A percentile compares a stretch with the other conserved stretches of the same genome.
Conservation (phyloP, 2,888 invertebrate genomes). For the Liodrosophila aerea region DNA sequence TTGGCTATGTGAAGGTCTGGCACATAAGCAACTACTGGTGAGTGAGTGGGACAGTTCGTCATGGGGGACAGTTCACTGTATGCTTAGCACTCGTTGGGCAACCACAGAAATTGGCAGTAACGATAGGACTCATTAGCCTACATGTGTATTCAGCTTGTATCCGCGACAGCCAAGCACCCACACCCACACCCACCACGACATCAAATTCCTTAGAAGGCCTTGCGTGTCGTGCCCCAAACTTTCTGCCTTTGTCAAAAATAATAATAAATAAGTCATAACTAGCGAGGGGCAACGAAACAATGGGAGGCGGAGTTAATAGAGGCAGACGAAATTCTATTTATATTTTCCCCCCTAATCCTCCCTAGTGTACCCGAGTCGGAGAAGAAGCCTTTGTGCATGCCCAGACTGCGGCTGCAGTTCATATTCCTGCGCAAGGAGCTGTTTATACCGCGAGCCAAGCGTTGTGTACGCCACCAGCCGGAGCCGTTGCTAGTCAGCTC, state of each 20-base stretch:
- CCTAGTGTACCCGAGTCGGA: constrained; percentile 75
- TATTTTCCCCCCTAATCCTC: not conserved
- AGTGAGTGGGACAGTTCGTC: constrained; percentile 48
- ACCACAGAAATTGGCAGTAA: constrained; percentile 67
- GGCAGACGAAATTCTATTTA: not conserved
- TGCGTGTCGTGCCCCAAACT: constrained; percentile 57
- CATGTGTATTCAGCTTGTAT: constrained; percentile 49
- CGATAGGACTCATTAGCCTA: constrained; percentile 62
- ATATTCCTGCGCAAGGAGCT: constrained; percentile 88
- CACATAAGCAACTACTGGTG: constrained; percentile 87
- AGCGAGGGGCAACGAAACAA: not conserved
- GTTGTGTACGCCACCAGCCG: constrained; percentile 85
- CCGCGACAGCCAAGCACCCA: not conserved
- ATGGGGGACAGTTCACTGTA: too few relatives aligned
- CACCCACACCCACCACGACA: constrained; percentile 37
- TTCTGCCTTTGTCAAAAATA: constrained; percentile 49
- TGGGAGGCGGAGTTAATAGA: not conserved
- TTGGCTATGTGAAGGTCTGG: constrained; percentile 92
- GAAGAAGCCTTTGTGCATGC: constrained; percentile 85
- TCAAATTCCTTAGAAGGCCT: constrained; percentile 31
- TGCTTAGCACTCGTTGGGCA: constrained; percentile 26
- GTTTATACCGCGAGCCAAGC: constrained; percentile 87
- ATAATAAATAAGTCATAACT: constrained; percentile 72
- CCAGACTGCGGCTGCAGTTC: constrained; percentile 86
- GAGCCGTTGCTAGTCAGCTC: constrained; percentile 87